These are phyloP conservation scores for Drosophila ananassae DNA, from an alignment of 1,140 invertebrate species.

Conservation along the genomic window DNA sequence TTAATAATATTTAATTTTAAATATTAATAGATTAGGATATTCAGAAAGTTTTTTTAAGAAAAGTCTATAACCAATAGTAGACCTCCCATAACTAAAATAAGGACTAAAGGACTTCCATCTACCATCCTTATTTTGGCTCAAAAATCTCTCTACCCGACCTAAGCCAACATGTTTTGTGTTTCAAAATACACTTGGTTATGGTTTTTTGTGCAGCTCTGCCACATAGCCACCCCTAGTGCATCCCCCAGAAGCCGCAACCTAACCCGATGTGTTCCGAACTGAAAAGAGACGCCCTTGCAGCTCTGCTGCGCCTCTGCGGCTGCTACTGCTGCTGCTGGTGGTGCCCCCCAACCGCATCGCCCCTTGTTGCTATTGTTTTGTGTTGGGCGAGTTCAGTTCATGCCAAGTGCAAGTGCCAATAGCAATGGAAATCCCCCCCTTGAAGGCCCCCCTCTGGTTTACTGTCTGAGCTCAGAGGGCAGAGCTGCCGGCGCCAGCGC, in stretches of 20 bases:
- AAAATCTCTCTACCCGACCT: constrained; percentile 6
- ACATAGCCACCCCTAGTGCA: constrained; percentile 34
- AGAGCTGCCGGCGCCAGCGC: constrained; percentile 25
- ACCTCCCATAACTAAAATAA: no score
- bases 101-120: no score
- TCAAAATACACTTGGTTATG: constrained; percentile 15
- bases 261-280: constrained; percentile 19
- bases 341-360: constrained; percentile 8
- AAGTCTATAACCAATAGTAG: no score
- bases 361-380: constrained; percentile 56
- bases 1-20: neutral
- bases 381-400: constrained; percentile 63
- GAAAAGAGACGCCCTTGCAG: constrained; percentile 68
- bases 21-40: neutral
- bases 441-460: constrained; percentile 44
- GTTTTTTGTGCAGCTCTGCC: constrained; percentile 18
- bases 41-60: neutral
- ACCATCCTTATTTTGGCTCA: no score
- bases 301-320: constrained; percentile 36
- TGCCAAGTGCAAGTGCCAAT: constrained; percentile 77
- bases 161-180: constrained; percentile 33
- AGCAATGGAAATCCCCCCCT: constrained; percentile 32
- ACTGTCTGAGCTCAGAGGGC: constrained; percentile 62
- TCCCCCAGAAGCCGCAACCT: constrained; percentile 5
- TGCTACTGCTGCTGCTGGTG: constrained; percentile 19